Conservation (phyloP, 2,113 vertebrate species). For the Hylia prasina region DNA sequence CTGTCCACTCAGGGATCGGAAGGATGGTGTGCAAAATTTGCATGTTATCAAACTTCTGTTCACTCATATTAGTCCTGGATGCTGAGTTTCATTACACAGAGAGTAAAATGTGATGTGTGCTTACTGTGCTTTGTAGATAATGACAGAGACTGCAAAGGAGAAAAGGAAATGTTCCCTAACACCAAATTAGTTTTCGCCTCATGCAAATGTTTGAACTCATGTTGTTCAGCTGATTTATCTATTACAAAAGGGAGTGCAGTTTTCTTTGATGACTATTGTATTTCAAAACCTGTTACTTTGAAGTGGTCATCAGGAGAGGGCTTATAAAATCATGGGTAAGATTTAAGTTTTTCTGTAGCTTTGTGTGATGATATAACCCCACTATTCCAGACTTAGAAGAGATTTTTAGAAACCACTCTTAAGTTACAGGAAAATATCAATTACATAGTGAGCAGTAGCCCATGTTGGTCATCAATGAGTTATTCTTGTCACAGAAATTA, state of each 20-base stretch:
- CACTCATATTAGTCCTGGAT: neutral
- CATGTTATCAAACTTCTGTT: neutral
- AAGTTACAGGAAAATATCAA: neutral
- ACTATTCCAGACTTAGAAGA: neutral
- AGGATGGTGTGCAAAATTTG: neutral
- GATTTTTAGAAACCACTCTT: neutral
- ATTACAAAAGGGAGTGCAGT: neutral
- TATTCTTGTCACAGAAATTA: neutral
- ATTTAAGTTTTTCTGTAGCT: neutral
- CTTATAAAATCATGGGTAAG: neutral
- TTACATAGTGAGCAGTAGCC: neutral
- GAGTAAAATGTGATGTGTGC: neutral
- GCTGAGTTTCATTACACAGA: neutral
- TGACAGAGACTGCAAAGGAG: neutral
- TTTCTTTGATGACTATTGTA: neutral
- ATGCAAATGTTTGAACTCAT: neutral
- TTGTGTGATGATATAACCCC: neutral
- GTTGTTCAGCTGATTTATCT: neutral
- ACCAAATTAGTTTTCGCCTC: neutral
- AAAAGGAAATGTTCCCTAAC: neutral
- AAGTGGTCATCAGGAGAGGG: rapidly evolving
- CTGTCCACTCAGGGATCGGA: neutral
- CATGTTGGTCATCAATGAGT: neutral
- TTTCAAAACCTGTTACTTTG: neutral
- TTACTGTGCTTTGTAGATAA: neutral